phyloP scores from a whole-genome alignment of 2,113 vertebrate genomes.

The Odocoileus hemionus region DNA sequence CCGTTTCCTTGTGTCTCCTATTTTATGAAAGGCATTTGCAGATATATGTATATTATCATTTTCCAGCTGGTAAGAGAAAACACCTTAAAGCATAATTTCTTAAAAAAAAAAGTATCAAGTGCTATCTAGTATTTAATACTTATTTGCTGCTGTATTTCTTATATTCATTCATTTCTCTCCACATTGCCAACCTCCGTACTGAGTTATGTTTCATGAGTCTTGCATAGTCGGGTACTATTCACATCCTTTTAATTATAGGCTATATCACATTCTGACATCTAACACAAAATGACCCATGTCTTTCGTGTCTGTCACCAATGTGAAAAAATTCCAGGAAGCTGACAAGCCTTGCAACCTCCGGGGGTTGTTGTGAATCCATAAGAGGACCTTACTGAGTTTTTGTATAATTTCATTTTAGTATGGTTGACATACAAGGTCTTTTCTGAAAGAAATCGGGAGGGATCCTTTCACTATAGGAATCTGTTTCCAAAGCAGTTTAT shows the following conservation, averaged over 20 bases:
- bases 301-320: neutral
- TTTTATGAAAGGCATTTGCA: neutral
- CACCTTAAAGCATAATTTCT: neutral
- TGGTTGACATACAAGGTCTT: neutral
- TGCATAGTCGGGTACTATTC: neutral
- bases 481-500: neutral
- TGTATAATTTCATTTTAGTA: neutral
- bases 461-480: neutral
- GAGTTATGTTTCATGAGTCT: neutral
- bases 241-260: neutral
- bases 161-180: neutral
- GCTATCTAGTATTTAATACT: neutral
- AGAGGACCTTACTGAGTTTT: neutral
- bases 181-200: neutral
- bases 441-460: neutral
- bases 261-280: neutral
- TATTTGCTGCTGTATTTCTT: neutral
- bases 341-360: neutral
- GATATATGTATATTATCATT: neutral
- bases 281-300: neutral
- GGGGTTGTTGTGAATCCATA: neutral
- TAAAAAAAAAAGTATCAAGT: neutral
- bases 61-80: neutral
- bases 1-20: no score
- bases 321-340: neutral